Evolutionary conservation across 2,797 vertebrate species (phyloP).

Genomic region (Silurus aristotelis): DNA sequence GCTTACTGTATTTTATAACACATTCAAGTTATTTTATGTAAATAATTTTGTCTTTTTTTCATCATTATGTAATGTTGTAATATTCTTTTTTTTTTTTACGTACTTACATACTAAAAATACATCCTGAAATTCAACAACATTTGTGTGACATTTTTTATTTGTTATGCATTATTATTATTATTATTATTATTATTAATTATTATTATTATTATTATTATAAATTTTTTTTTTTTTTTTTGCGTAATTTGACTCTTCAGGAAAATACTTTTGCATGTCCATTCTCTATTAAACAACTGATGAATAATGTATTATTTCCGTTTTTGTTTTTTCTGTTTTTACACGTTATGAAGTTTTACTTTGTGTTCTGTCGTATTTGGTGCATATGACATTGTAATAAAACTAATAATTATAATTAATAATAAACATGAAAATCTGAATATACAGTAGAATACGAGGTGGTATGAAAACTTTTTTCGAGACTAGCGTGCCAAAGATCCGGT

Average conservation of each 20-base stretch:
- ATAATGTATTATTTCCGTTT: conserved; percentile 2
- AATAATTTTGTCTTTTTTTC: background rate
- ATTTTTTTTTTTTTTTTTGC: too few relatives aligned
- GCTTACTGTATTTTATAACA: background rate
- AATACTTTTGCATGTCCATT: background rate
- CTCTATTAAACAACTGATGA: background rate
- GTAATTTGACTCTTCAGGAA: background rate
- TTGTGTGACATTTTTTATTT: conserved; percentile 5
- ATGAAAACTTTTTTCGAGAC: too few relatives aligned
- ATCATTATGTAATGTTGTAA: background rate
- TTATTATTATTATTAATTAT: too few relatives aligned
- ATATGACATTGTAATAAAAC: background rate
- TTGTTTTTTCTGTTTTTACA: background rate
- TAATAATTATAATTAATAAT: background rate
- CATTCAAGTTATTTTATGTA: background rate
- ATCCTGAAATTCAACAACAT: background rate
- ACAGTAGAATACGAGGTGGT: background rate
- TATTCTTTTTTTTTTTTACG: background rate
- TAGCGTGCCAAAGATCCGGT: too few relatives aligned
- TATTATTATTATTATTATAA: too few relatives aligned
- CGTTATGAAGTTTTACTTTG: background rate
- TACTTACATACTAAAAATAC: too few relatives aligned
- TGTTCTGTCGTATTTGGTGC: background rate
- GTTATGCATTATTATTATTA: background rate
- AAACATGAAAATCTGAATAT: background rate